These are phyloP conservation scores for Lathronympha strigana DNA, from an alignment of 2,888 invertebrate genomes.

Conservation along the genomic window DNA sequence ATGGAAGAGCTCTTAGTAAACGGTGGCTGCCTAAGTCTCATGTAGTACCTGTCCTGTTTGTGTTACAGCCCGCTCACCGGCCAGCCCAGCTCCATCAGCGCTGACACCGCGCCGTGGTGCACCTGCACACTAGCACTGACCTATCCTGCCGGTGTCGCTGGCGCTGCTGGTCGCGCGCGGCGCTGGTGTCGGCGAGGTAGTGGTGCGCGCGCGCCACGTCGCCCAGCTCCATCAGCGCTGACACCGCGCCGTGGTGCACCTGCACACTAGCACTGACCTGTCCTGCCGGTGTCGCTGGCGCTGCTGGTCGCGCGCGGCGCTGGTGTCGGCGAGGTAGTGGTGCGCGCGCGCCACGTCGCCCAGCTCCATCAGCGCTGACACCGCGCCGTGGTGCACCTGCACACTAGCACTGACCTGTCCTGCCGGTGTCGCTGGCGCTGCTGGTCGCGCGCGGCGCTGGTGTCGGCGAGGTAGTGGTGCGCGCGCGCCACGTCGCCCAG, in stretches of 20 bases:
- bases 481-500: no score
- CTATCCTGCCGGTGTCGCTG: not conserved
- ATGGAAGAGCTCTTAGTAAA: no score
- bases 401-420: no score
- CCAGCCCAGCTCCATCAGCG: constrained; percentile 85
- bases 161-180: not conserved
- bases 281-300: not conserved
- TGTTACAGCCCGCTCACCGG: constrained; percentile 84
- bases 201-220: not conserved
- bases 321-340: constrained; percentile 6
- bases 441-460: not conserved
- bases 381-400: no score
- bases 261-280: no score
- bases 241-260: no score
- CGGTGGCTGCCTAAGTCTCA: no score
- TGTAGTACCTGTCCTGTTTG: no score
- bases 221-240: no score
- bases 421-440: not conserved
- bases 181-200: constrained; percentile 1
- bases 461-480: constrained; percentile 8
- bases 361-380: no score
- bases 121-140: no score
- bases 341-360: no score
- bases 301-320: not conserved
- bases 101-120: constrained; percentile 59